A percentile compares a stretch with the other conserved stretches of the same genome.
Conservation (phyloP, 2,888 invertebrate species). For the Monoplex corrugatus region DNA sequence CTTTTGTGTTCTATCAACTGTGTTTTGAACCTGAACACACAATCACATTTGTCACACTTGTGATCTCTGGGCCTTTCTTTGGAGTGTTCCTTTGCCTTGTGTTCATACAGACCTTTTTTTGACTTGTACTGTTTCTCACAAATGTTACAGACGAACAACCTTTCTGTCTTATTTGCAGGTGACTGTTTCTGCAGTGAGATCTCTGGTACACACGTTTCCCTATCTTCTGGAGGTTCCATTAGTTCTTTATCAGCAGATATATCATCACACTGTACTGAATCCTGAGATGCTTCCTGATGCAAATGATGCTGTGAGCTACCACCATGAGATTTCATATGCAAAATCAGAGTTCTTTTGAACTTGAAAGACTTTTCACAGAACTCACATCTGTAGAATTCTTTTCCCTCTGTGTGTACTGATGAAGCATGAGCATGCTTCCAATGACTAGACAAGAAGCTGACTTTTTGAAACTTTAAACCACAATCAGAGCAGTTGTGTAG, state of each 20-base stretch:
- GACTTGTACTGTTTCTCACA: neutral
- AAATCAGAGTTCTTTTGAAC: neutral
- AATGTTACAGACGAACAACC: neutral
- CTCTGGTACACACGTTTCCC: neutral
- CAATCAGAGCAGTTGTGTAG: neutral
- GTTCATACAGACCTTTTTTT: neutral
- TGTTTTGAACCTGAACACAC: neutral
- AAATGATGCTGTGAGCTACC: neutral
- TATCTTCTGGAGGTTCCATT: neutral
- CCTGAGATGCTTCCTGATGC: neutral
- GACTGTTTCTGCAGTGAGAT: neutral
- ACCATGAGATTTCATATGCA: conserved; percentile 8
- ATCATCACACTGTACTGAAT: neutral
- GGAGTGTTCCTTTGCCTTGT: neutral
- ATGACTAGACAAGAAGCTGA: neutral
- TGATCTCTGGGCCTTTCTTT: neutral
- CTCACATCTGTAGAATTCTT: neutral
- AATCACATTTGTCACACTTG: conserved; percentile 16
- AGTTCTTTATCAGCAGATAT: neutral
- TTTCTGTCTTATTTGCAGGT: neutral
- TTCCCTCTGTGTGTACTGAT: neutral
- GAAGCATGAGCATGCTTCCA: neutral
- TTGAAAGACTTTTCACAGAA: neutral
- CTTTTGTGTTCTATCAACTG: conserved; percentile 11
- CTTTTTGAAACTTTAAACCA: neutral